Conservation (phyloP, 2,113 vertebrate species). For the Neoarius graeffei region DNA sequence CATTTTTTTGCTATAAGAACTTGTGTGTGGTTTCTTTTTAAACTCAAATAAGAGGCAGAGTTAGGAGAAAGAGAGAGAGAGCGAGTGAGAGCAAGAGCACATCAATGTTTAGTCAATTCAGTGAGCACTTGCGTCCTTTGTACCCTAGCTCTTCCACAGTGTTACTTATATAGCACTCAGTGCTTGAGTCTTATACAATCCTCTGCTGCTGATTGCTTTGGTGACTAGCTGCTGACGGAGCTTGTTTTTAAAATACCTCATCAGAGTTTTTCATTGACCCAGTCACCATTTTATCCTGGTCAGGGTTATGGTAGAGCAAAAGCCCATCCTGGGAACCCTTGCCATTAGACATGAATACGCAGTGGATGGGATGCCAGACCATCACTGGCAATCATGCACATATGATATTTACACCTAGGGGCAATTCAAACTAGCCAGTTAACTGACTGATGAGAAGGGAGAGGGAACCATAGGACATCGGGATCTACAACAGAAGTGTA, state of each 20-base stretch:
- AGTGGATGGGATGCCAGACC: neutral
- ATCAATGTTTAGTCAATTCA: neutral
- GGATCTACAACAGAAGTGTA: neutral
- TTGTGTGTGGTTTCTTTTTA: conserved; percentile 8
- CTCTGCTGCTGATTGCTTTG: neutral
- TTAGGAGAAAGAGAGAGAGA: neutral
- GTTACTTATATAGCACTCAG: neutral
- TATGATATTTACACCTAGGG: neutral
- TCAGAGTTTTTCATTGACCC: neutral
- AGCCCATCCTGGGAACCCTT: neutral
- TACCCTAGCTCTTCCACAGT: neutral
- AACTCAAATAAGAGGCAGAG: neutral
- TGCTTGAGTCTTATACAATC: neutral
- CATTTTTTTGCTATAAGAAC: neutral
- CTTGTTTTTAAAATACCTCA: neutral
- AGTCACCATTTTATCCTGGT: neutral
- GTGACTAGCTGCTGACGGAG: neutral
- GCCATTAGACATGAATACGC: neutral
- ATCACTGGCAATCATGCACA: neutral
- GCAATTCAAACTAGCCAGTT: neutral
- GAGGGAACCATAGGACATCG: neutral
- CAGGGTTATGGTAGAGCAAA: neutral
- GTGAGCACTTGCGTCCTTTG: neutral
- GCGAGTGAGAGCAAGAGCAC: neutral
- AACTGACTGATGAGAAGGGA: neutral